These are phyloP conservation scores for Pelecanus crispus DNA, from an alignment of 2,113 vertebrate genomes.

Conservation along the genomic window DNA sequence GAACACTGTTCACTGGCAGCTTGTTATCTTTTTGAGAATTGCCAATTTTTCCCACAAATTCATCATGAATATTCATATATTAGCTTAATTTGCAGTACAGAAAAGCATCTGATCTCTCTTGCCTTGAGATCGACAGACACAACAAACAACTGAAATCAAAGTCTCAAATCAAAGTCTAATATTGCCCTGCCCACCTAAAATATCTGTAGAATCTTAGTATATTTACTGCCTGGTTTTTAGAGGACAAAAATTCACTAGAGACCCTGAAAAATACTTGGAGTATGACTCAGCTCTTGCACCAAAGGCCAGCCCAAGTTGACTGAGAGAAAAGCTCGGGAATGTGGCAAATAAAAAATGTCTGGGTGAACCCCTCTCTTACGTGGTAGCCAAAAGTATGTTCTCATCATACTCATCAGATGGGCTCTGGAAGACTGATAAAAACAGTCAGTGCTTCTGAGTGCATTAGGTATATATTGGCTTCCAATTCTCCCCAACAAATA, in stretches of 20 bases:
- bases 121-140: neutral
- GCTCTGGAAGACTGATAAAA: neutral
- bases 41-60: neutral
- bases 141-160: neutral
- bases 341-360: neutral
- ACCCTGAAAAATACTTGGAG: neutral
- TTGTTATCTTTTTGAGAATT: neutral
- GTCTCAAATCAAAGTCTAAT: neutral
- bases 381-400: neutral
- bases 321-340: neutral
- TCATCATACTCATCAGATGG: neutral
- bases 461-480: neutral
- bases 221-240: neutral
- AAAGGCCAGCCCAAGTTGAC: neutral
- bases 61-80: neutral
- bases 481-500: neutral
- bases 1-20: neutral
- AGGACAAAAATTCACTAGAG: neutral
- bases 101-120: neutral
- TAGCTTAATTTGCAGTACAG: neutral
- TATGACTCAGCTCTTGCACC: neutral
- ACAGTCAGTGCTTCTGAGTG: neutral
- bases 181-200: neutral
- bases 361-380: neutral
- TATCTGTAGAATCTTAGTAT: neutral